Evolutionary conservation across 2,888 invertebrate genomes (phyloP), one percentile per base, ranked within the genome.

Genomic region (Parascotia fuliginaria): DNA sequence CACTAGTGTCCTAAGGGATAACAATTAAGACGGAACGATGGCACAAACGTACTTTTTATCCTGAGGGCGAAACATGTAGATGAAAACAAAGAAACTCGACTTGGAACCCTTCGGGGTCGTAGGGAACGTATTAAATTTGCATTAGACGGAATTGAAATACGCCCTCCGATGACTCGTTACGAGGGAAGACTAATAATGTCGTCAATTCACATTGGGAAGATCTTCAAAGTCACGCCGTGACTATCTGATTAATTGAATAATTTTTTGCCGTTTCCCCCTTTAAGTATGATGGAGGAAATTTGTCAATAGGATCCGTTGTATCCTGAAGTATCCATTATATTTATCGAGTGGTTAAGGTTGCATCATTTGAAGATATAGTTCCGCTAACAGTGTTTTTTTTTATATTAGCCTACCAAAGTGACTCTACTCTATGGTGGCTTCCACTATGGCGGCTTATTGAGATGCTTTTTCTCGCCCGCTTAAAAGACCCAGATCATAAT

Each of bases 101-200:
- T 83, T 77, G 70, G 77, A 77, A 81, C 85, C 87, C 86, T 86
- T 83, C 78, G 70, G 77, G 81, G 68, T 77, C 77, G 72, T 70
- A 69, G 83, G 83, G 84, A 85, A 84, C 81, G 87, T 89, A 91
- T 92, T 91, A 92, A 91, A 92, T 91, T 91, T 91, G 90, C 91
- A 91, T 92, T 90, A 90, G 87, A 81, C 79, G 77, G 83, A 91
- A 91, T 92, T 92, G 89, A 89, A 91, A 87, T 89, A 87, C 91
- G 86, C 89, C 90, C 87, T 83, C 79, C 83, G 81, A 88, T 87
- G 87, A 86, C 78, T 85, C 80, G 86, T 85, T 86, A 87, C 85
- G 79, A 78, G 81, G 83, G 82, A 84, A 75, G 86, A 82, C 89
- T 87, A 89, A 90, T 89, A 90, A 90, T 87, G 83, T 83, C 87